phyloP scores from a whole-genome alignment of 1,140 invertebrate genomes.

The Drosophila sturtevanti region DNA sequence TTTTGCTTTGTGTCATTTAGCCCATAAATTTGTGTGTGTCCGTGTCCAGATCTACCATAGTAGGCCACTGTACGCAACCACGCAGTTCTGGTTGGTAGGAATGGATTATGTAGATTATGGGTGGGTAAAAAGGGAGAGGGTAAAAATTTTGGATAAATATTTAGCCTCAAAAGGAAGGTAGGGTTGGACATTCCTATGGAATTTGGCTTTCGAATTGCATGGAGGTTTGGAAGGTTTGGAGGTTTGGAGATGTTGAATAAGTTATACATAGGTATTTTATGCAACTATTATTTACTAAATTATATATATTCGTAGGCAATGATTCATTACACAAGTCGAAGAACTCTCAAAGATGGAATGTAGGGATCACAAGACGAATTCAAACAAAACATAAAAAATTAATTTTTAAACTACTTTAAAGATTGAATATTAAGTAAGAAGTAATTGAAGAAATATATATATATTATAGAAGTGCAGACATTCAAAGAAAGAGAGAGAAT shows the following conservation, averaged over 20 bases:
- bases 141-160: neutral
- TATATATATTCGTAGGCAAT: conserved; percentile 36
- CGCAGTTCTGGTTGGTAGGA: conserved; percentile 70
- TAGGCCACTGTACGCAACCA: conserved; percentile 83
- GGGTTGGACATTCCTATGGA: neutral
- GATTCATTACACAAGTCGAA: conserved; percentile 46
- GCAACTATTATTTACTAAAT: conserved; percentile 14
- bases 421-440: conserved; percentile 45
- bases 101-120: conserved; percentile 18
- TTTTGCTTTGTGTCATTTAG: conserved; percentile 19
- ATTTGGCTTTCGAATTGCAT: neutral
- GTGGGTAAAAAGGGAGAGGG: conserved; percentile 22
- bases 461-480: conserved; percentile 43
- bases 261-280: neutral
- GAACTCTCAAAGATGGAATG: conserved; percentile 8
- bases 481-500: conserved; percentile 22
- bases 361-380: conserved; percentile 27
- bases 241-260: neutral
- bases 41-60: conserved; percentile 82
- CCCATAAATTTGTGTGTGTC: conserved; percentile 24
- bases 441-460: conserved; percentile 32
- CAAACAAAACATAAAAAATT: conserved; percentile 39
- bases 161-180: neutral
- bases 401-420: conserved; percentile 32
- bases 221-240: neutral